Evolutionary conservation across 2,888 invertebrate species (phyloP), one percentile per base, ranked within the genome.

Genomic region (Aleiodes alternator): DNA sequence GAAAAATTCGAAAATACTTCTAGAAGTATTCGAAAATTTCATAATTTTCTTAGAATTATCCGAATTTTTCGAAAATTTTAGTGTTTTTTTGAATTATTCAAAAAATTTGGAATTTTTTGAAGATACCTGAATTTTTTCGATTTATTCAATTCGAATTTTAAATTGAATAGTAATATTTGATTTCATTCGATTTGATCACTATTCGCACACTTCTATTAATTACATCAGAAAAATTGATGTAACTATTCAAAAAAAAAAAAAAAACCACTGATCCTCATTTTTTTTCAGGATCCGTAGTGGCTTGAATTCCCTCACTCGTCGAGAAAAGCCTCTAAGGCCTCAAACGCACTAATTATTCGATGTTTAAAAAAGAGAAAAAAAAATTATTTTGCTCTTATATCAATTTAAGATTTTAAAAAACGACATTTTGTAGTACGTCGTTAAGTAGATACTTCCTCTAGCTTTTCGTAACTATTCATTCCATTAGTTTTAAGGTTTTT

Each of bases 241-340:
- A 23, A 23, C 23, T 23, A 23, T 1, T 23, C 2, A 23, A 23
- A 23, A 23, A 23, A 23, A 23, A 23, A 23, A 23, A 64, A 43
- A n/a, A 59, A 59, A 14, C 43, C 23, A 43, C 64, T 64, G 64
- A 64, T 64, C 12, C 38, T 16, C 34, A 14, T 48, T 84, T 84
- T 69, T 85, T 85, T 85, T 72, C 84, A 85, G 86, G 84, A 79
- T 77, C 85, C 72, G 56, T 80, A 61, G 72, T 76, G 79, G 82
- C 84, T 80, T 85, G 83, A 85, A 81, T 80, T 72, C 77, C 68
- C 55, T 71, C 75, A 71, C 70, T 68, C 76, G 48, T 73, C 76
- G 76, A 78, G 75, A 73, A 48, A 43, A 73, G 77, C 75, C 75
- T 70, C 71, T 34, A 75, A 43, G 43, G 43, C 43, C 6, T 34